Conservation (phyloP, 2,888 invertebrate species). For the Myathropa florea region DNA sequence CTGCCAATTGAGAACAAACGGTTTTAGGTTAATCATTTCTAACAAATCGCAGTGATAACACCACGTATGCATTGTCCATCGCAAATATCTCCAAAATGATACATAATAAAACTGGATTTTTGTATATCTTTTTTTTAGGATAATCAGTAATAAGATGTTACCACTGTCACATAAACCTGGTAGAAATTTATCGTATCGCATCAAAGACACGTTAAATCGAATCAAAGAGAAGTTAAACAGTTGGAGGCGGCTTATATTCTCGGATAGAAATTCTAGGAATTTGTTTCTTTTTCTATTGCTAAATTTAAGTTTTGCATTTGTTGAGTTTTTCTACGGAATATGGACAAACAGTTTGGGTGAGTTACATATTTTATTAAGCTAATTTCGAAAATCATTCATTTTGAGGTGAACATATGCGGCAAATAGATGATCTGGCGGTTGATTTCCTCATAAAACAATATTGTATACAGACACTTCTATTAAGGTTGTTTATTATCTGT, state of each 20-base stretch:
- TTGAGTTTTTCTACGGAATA: constrained; percentile 95
- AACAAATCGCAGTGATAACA: constrained; percentile 73
- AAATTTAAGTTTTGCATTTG: constrained; percentile 97
- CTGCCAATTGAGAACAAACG: constrained; percentile 37
- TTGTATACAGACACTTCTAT: background rate
- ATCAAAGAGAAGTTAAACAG: constrained; percentile 88
- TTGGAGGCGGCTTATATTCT: constrained; percentile 92
- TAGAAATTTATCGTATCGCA: constrained; percentile 84
- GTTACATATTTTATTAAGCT: constrained; percentile 62
- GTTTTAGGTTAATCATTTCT: constrained; percentile 47
- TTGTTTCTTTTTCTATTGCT: constrained; percentile 94
- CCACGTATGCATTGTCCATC: constrained; percentile 78
- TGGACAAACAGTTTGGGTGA: constrained; percentile 93
- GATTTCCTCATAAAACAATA: background rate
- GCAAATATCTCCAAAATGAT: constrained; percentile 19
- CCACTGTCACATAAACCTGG: constrained; percentile 89
- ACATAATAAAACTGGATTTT: constrained; percentile 13
- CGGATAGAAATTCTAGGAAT: constrained; percentile 96
- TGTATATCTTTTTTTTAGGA: constrained; percentile 1
- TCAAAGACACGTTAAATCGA: constrained; percentile 87
- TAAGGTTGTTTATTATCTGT: background rate
- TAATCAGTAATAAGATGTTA: constrained; percentile 73
- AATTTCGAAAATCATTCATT: background rate
- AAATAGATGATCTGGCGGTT: background rate
- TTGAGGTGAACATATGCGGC: background rate